Evolutionary conservation across 2,113 vertebrate species (phyloP), one percentile per base, ranked within the genome.

Genomic region (Hippotragus niger): DNA sequence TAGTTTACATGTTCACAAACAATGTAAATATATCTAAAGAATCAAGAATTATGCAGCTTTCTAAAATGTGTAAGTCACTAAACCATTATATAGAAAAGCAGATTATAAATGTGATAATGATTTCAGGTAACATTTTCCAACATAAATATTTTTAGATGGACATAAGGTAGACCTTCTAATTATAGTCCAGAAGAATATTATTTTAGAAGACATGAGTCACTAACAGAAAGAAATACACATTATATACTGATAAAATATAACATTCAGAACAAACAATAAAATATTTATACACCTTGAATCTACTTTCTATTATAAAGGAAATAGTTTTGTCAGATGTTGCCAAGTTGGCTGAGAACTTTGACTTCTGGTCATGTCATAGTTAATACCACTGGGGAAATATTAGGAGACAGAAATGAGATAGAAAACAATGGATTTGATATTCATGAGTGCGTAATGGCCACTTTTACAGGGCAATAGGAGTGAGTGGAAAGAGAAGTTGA

Each of bases 161-260:
- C 27, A 67, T 82, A 52, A 52, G 36, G 12, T 45, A 76, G 43
- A 80, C 95, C n/a, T 80, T 89, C 74, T 86, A 80, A 90, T 88
- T 84, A 96, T 27, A 52, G 2, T 67, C 27, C 78, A 13, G 3
- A 40, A 76, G 15, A 90, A 3, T 83, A 43, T 83, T 78, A 55
- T 93, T 94, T 96, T 43, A 83, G 71, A 71, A 86, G 81, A 88
- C 7, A 74, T 60, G 90, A 91, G 29, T 91, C 71, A 87, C 36
- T 33, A 13, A 87, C 45, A 40, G 13, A 88, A 95, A 60, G 85
- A 88, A 92, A 88, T 71, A 33, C 40, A 47, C 0, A n/a, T 9
- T 82, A 36, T 45, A 29, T 57, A 31, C n/a, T 91, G 40, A 93
- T 93, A 86, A 95, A 82, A 94, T 53, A 53, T 16, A 64, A 67